Conservation (phyloP, 1,140 invertebrate species). For the Calliphora vicina region DNA sequence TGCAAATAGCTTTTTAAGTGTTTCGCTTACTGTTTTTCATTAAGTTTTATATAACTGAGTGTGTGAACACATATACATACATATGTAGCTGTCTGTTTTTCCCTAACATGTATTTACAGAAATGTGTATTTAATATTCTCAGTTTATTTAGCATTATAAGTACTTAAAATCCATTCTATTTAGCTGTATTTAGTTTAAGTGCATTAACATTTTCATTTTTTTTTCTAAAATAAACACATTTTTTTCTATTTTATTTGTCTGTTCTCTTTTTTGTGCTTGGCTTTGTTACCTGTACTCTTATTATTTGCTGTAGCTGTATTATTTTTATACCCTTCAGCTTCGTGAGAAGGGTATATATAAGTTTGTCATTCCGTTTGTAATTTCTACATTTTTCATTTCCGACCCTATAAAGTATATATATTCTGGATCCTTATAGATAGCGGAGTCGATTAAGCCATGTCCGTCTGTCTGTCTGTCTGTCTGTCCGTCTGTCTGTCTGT, state of each 20-base stretch:
- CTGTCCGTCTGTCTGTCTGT: too few species aligned
- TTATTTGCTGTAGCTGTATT: not conserved
- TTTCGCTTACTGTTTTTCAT: conserved; percentile 19
- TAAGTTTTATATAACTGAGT: not conserved
- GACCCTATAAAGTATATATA: too few species aligned
- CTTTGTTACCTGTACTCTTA: not conserved
- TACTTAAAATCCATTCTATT: conserved; percentile 7
- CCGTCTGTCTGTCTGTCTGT: too few species aligned
- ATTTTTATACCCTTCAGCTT: too few species aligned
- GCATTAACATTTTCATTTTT: not conserved
- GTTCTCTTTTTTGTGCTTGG: not conserved
- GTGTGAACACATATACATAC: not conserved
- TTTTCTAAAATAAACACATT: not conserved
- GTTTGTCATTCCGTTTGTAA: too few species aligned
- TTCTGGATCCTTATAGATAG: too few species aligned
- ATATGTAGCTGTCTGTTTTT: not conserved
- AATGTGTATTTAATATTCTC: conserved; percentile 33
- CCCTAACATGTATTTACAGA: not conserved
- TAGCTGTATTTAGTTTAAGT: not conserved
- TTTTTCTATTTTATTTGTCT: not conserved
- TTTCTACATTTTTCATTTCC: too few species aligned
- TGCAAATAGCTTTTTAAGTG: conserved; percentile 33
- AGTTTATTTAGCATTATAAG: conserved; percentile 28
- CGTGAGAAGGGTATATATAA: too few species aligned
- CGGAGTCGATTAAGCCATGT: too few species aligned